Base-by-base conservation (phyloP, 2,797 vertebrate genomes). In the Sebastes nivosus region DNA sequence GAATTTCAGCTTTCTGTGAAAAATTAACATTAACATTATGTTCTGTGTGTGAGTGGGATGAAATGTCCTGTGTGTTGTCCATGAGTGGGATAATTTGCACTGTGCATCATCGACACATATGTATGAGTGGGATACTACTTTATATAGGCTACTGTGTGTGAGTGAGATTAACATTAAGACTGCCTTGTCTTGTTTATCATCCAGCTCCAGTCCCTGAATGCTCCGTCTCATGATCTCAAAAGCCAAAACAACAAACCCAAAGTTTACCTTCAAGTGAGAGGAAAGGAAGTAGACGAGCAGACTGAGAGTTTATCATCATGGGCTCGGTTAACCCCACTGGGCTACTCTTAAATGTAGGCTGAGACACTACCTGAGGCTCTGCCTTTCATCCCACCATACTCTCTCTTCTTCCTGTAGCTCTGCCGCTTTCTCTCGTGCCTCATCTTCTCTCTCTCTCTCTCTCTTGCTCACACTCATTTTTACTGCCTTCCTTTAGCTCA, bases 281-380 rank as follows among this genome's bases (percentile, higher is more conserved):
- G 29, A 27, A 72, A 50, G 46, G 30, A 63, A 72, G 70, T 3
- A 68, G 60, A 79, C 29, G 4, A 24, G 50, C 24, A 76, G 30
- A 79, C 76, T 59, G 68, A 50, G 79, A 85, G 76, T 69, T 25
- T 86, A 84, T 60, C 36, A 25, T 87, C 75, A 55, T 16, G 76
- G 80, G 75, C 71, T 77, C 72, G 9, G 69, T 85, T 90, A 91
- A 91, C 82, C 85, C 77, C 52, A 4, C 75, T 65, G 84, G 82
- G 77, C 82, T 82, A 25, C 77, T 89, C 83, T 87, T 88, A 87
- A 91, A 85, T 84, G 83, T 81, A 87, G 86, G 82, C 82, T 87
- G 79, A 90, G 85, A 88, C 89, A 52, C 75, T 36, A 85, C 83
- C 82, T 88, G 80, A 46, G 85, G 86, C 88, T 87, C 67, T 82